Evolutionary conservation across 2,888 invertebrate species (phyloP), one percentile per base, ranked within the genome.

Genomic region (Chymomyza caudatula): DNA sequence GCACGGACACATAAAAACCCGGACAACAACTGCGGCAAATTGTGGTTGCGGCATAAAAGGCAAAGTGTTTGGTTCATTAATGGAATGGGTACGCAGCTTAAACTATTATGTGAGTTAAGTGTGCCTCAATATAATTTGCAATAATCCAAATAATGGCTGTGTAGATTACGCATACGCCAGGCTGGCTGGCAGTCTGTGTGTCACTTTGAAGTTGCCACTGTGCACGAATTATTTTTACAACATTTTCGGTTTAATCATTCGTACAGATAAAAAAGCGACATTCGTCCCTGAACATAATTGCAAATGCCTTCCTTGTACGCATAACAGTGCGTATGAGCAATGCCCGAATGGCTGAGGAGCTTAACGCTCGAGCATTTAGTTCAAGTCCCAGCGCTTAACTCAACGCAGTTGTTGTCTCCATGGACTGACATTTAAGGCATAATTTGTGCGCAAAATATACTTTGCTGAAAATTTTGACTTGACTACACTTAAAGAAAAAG

Each of bases 201-300:
- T 15, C 47, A 17, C 19, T 47, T 17, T 19, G 47, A 19, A 47
- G n/a, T 8, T 47, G 6, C n/a, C 17, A 17, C 19, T 20, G 19
- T 57, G 60, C 66, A 73, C 85, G 80, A 83, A 83, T 82, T 85
- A 79, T 79, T 82, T 79, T 82, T 68, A 76, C 80, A 75, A 80
- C 72, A 85, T 75, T 80, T 51, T 75, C 68, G 59, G 60, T 72
- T 73, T 78, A 83, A 85, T 85, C 85, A 85, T 80, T 83, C 69
- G 75, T 71, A 71, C 72, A 78, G 78, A 83, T 78, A 83, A 85
- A 72, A 77, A 22, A 66, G 67, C 78, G 80, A 80, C 85, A 79
- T 69, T 82, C 82, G 74, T 83, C 78, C 85, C 78, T 56, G 44
- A 75, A 77, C 83, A 83, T 85, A 83, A 80, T 83, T 83, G 85